Base-by-base conservation (phyloP, 2,888 invertebrate genomes). In the Ichneumoninae sp. region DNA sequence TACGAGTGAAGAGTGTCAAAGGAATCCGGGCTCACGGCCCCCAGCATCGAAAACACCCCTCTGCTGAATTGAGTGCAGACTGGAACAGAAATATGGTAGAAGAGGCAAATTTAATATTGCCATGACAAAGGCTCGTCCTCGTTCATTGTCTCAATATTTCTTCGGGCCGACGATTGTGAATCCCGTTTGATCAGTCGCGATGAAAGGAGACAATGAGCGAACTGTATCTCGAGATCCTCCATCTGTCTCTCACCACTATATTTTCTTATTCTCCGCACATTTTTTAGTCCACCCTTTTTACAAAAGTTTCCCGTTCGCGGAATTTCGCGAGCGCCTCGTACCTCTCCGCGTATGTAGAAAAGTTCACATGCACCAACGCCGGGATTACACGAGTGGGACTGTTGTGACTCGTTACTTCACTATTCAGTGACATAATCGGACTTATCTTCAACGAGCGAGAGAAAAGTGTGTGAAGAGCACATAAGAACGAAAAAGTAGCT, bases 1-100 rank as follows among this genome's bases (percentile, higher is more conserved):
- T 98, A 98, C 26, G 98, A 98, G 93, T 98, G 98, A 74, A 98
- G 95, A 5, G 98, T 98, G 94, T 98, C 98, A 93, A 98, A 98
- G n/a, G 98, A 98, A 92, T 98, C 98, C 54, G 98, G 97, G 75
- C 97, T 97, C 65, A 98, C 98, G 10, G 98, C 98, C 7, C 98
- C 98, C 88, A 98, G 94, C 97, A 98, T 97, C 0, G 98, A 97
- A 92, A 96, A 97, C 76, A 98, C 98, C 60, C 98, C 98, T 86
- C 97, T 95, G 66, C 97, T 97, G 93, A 98, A 98, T 94, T 98
- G 98, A 94, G 96, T 97, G 94, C 98, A 98, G 92, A 98, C 98
- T 98, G 92, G 44, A 93, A 93, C 86, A 86, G 69, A 86, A 87
- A 87, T 83, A 74, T 84, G n/a, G 69, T 54, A 54, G 52, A 81